Percentiles rank a stretch among this genome's conserved stretches.
phyloP scores from a whole-genome alignment of 2,888 invertebrate species.

The Melieria picta region DNA sequence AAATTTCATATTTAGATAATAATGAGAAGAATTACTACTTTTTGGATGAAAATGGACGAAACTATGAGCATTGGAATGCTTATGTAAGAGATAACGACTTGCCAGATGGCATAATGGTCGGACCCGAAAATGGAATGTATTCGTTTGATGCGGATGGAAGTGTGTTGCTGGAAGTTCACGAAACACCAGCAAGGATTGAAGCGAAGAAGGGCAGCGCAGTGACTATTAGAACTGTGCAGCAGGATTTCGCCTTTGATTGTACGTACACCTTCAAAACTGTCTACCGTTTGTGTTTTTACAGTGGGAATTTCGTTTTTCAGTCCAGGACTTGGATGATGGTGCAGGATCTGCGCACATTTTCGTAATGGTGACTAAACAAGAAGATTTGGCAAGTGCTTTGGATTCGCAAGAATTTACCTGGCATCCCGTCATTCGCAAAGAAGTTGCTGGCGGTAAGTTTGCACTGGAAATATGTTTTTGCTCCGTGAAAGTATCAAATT shows the following conservation, averaged over 20 bases:
- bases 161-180: slow-evolving; percentile 49
- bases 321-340: neutral
- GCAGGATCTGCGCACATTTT: too few relatives aligned
- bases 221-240: slow-evolving; percentile 1
- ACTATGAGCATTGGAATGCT: slow-evolving; percentile 65
- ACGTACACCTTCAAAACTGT: neutral
- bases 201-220: neutral
- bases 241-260: neutral
- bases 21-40: slow-evolving; percentile 54
- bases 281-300: neutral
- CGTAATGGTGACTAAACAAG: too few relatives aligned
- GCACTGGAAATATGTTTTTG: neutral
- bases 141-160: slow-evolving; percentile 35
- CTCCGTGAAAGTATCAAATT: neutral
- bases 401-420: too few relatives aligned
- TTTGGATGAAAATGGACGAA: slow-evolving; percentile 61
- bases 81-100: slow-evolving; percentile 65
- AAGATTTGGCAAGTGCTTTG: too few relatives aligned
- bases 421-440: too few relatives aligned
- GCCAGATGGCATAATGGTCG: slow-evolving; percentile 64
- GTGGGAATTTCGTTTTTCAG: neutral
- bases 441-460: neutral
- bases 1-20: neutral
- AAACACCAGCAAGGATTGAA: slow-evolving; percentile 52
- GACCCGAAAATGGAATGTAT: slow-evolving; percentile 65